Conservation (phyloP, 2,113 vertebrate species). For the Clarias gariepinus region DNA sequence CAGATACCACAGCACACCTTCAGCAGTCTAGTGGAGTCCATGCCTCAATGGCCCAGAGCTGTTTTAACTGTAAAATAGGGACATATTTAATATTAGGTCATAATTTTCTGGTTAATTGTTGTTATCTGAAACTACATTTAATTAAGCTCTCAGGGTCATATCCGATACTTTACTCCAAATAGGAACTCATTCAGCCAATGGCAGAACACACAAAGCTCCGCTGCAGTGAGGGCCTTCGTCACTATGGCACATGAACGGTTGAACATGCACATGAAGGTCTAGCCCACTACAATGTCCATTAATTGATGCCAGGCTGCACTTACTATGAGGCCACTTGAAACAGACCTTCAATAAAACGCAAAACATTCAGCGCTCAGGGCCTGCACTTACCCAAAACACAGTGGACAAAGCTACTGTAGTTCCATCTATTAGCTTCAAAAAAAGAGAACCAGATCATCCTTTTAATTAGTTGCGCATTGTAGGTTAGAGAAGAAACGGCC, state of each 20-base stretch:
- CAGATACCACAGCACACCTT: too few species aligned
- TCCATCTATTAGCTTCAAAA: neutral
- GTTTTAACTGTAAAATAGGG: too few species aligned
- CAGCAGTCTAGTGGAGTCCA: too few species aligned
- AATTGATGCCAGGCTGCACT: neutral
- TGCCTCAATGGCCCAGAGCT: too few species aligned
- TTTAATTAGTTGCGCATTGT: neutral
- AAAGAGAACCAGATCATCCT: neutral
- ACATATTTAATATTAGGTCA: too few species aligned
- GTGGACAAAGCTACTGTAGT: neutral
- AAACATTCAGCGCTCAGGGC: constrained; percentile 8
- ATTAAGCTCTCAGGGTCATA: neutral
- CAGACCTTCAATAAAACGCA: constrained; percentile 38
- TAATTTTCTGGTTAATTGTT: too few species aligned
- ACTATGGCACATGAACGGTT: neutral
- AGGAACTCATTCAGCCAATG: neutral
- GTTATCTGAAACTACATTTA: neutral
- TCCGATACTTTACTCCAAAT: neutral
- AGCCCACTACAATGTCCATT: constrained; percentile 2
- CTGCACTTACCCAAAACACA: neutral
- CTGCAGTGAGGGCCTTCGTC: neutral
- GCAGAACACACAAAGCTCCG: neutral
- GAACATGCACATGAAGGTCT: constrained; percentile 2
- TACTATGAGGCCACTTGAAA: neutral
- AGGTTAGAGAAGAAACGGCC: neutral